Evolutionary conservation across 2,797 vertebrate genomes (phyloP).

Genomic region (Balearica regulorum): DNA sequence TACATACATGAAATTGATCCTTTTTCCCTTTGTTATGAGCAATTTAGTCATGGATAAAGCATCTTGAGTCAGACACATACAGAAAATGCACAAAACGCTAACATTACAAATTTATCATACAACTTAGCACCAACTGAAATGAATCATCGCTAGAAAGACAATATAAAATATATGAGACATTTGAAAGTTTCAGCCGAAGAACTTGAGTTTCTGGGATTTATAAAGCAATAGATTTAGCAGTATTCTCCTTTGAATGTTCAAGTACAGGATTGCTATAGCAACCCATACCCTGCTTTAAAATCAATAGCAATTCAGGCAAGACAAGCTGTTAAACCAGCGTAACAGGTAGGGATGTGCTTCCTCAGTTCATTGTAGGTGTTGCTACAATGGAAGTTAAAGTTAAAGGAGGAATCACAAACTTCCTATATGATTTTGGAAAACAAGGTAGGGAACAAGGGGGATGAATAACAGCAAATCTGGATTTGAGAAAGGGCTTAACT

Average conservation of each 20-base stretch:
- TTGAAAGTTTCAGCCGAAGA: background rate
- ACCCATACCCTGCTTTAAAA: slow-evolving; percentile 22
- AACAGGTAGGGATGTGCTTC: background rate
- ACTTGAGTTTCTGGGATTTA: background rate
- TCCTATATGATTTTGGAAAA: background rate
- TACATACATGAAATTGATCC: slow-evolving; percentile 46
- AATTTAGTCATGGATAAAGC: background rate
- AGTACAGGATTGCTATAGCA: slow-evolving; percentile 30
- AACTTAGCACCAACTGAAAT: background rate
- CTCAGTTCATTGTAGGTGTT: background rate
- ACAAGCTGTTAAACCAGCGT: slow-evolving; percentile 28
- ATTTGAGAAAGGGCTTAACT: background rate
- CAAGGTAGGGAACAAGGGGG: background rate
- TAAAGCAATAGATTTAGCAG: background rate
- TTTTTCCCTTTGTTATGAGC: slow-evolving; percentile 44
- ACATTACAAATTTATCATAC: background rate
- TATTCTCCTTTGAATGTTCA: background rate
- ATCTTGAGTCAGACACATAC: background rate
- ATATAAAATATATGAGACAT: background rate
- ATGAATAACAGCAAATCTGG: background rate
- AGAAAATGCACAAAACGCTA: background rate
- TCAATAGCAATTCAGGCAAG: slow-evolving; percentile 49
- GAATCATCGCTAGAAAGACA: background rate
- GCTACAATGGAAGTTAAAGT: background rate
- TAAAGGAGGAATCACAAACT: background rate